Percentiles rank a stretch among this genome's conserved stretches.
Evolutionary conservation across 2,888 invertebrate genomes (phyloP).

Genomic region (Heteropelma amictum): DNA sequence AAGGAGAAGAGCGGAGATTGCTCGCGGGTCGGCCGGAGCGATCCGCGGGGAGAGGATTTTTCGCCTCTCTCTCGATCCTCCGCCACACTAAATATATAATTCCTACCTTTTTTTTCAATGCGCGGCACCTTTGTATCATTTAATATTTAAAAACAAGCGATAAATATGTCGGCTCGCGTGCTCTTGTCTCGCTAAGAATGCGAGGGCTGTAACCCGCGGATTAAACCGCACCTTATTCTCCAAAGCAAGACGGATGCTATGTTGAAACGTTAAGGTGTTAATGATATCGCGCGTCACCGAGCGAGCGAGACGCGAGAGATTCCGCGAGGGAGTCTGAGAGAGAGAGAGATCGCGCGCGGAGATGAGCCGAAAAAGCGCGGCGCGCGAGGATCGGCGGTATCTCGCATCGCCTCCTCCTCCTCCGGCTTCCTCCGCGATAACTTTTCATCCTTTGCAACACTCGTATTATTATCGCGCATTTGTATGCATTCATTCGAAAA

Average conservation of each 20-base stretch:
- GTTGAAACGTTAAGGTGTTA: constrained; percentile 75
- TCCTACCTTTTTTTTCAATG: constrained; percentile 1
- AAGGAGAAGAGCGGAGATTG: neutral
- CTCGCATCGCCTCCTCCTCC: too few species aligned
- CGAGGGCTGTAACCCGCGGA: constrained; percentile 62
- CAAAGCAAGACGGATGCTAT: constrained; percentile 74
- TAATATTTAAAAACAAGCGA: constrained; percentile 78
- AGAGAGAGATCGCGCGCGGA: neutral
- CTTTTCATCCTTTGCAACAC: constrained; percentile 11
- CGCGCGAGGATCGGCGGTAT: neutral
- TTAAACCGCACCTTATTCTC: constrained; percentile 65
- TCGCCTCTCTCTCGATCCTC: neutral
- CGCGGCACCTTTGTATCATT: constrained; percentile 77
- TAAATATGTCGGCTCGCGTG: constrained; percentile 76
- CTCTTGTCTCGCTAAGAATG: constrained; percentile 64
- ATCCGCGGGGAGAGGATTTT: too few species aligned
- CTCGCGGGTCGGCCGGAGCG: too few species aligned
- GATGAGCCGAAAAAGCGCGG: neutral
- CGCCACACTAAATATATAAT: neutral
- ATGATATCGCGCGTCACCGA: constrained; percentile 66
- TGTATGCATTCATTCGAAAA: constrained; percentile 44
- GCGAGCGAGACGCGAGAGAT: neutral
- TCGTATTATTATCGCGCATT: constrained; percentile 37
- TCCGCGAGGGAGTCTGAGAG: neutral
- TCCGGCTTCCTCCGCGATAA: too few species aligned